Evolutionary conservation across 2,113 vertebrate genomes (phyloP).

Genomic region (Canis aureus): DNA sequence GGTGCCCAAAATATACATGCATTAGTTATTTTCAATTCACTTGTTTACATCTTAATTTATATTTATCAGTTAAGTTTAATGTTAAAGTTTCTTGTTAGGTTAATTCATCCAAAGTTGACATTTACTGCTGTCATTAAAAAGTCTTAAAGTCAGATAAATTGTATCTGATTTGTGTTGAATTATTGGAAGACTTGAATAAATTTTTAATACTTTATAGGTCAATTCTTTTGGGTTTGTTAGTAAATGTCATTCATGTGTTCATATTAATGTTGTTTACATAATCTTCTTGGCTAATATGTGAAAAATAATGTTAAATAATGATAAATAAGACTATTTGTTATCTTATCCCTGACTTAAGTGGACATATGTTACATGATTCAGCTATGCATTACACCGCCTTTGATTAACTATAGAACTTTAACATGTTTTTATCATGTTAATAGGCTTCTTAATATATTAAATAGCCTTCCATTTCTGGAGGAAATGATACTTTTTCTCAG

Average conservation of each 20-base stretch:
- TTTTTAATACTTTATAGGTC: slow-evolving; percentile 17
- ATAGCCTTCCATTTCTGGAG: background rate
- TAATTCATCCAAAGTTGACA: slow-evolving; percentile 45
- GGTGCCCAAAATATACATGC: background rate
- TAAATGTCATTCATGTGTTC: slow-evolving; percentile 3
- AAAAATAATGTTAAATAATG: background rate
- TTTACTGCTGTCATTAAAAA: slow-evolving; percentile 21
- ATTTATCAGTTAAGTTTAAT: slow-evolving; percentile 10
- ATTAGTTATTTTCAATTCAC: background rate
- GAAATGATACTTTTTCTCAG: background rate
- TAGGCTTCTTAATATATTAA: background rate
- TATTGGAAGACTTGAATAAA: slow-evolving; percentile 16
- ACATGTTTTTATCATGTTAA: background rate
- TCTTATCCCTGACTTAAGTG: background rate
- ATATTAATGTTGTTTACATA: slow-evolving; percentile 38
- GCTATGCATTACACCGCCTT: background rate
- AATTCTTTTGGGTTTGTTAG: background rate
- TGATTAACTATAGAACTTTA: slow-evolving; percentile 4
- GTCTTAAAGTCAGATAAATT: slow-evolving; percentile 5
- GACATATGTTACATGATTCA: background rate
- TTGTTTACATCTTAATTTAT: slow-evolving; percentile 6
- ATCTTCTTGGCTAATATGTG: background rate
- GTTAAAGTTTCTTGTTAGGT: background rate
- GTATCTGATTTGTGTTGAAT: slow-evolving; percentile 14
- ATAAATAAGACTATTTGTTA: background rate